A percentile compares a stretch with the other conserved stretches of the same genome.
Evolutionary conservation across 2,888 invertebrate species (phyloP).

Genomic region (Ectemnius lituratus): DNA sequence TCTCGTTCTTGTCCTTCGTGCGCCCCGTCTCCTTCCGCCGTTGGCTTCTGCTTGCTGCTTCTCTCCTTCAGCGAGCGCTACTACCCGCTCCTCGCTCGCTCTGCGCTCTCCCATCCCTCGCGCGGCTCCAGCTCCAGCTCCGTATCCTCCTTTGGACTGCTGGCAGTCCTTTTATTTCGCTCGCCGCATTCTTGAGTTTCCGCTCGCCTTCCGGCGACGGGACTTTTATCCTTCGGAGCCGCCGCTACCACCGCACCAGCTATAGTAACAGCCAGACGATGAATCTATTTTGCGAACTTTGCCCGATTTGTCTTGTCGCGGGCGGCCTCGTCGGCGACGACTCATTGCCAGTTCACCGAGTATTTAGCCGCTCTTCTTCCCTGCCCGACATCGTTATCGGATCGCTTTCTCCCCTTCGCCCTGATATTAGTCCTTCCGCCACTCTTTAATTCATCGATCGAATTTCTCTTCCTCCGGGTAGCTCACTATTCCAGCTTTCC

Average conservation of each 20-base stretch:
- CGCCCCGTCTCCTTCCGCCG: slow-evolving; percentile 8
- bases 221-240: slow-evolving; percentile 52
- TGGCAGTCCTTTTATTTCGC: slow-evolving; percentile 67
- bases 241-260: slow-evolving; percentile 17
- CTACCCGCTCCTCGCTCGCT: neutral
- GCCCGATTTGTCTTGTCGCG: slow-evolving; percentile 8
- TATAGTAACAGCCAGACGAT: slow-evolving; percentile 1
- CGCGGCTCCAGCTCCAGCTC: slow-evolving; percentile 28
- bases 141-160: slow-evolving; percentile 61
- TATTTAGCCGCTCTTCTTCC: too few relatives aligned
- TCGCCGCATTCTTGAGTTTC: slow-evolving; percentile 67
- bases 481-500: too few relatives aligned
- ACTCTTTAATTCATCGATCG: too few relatives aligned
- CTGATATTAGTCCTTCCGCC: too few relatives aligned
- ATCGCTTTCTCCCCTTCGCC: too few relatives aligned
- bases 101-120: neutral
- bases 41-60: slow-evolving; percentile 30
- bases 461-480: too few relatives aligned
- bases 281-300: slow-evolving; percentile 47
- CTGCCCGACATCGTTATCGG: too few relatives aligned
- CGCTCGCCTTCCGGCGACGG: slow-evolving; percentile 50
- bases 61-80: slow-evolving; percentile 30
- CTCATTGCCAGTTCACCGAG: slow-evolving; percentile 3
- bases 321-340: neutral
- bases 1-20: slow-evolving; percentile 22